phyloP scores from a whole-genome alignment of 2,797 vertebrate genomes.

The Manis crassicaudata region DNA sequence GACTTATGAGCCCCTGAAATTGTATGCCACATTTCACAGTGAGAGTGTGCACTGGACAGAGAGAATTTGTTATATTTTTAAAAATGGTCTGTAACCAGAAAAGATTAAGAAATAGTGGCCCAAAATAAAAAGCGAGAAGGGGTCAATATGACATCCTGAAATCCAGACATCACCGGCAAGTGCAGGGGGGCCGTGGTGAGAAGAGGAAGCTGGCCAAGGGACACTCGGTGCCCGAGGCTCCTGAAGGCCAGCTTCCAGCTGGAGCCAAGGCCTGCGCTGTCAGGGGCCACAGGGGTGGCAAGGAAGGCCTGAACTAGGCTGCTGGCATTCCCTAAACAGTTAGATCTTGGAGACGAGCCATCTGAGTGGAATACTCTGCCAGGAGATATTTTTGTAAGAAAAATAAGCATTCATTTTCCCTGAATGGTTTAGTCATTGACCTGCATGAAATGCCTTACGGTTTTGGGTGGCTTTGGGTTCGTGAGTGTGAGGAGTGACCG shows the following conservation, averaged over 20 bases:
- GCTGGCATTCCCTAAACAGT: background rate
- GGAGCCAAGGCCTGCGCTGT: accelerated
- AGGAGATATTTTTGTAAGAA: conserved; percentile 49
- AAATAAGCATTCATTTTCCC: conserved; percentile 23
- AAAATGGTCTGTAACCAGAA: background rate
- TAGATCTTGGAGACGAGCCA: background rate
- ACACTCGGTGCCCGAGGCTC: background rate
- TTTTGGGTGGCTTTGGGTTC: background rate
- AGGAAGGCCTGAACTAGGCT: background rate
- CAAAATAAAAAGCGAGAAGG: background rate
- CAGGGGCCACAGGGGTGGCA: background rate
- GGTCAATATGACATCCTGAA: background rate
- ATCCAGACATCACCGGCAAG: background rate
- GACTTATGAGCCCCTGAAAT: background rate
- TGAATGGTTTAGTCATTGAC: conserved; percentile 55
- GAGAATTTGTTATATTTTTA: background rate
- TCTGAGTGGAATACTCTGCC: background rate
- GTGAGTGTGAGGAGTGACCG: background rate
- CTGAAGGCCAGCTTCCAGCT: background rate
- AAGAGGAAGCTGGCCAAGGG: background rate
- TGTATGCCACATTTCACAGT: background rate
- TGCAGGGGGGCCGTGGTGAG: no score
- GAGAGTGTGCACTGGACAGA: background rate
- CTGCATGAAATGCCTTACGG: background rate
- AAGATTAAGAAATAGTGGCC: background rate